Conservation (phyloP, 2,888 invertebrate genomes). For the Invenusta paracnida region DNA sequence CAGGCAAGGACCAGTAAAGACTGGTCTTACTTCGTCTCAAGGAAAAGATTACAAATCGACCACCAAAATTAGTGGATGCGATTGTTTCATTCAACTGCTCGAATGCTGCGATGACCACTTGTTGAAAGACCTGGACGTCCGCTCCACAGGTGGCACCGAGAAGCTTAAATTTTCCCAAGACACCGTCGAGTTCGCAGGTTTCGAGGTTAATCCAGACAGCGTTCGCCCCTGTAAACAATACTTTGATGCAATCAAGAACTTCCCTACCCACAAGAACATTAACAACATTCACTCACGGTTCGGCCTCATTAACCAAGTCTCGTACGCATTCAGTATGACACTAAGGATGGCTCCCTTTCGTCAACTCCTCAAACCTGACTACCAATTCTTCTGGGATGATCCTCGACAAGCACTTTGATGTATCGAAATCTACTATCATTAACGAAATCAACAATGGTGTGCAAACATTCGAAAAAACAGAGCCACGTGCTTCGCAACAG, state of each 20-base stretch:
- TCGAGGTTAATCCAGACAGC: background rate
- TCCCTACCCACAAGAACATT: background rate
- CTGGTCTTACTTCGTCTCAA: no score
- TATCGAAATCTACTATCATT: background rate
- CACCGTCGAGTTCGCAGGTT: constrained; percentile 14
- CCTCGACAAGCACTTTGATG: background rate
- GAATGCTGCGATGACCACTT: no score
- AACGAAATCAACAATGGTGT: constrained; percentile 24
- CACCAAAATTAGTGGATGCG: no score
- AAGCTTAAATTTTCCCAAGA: no score
- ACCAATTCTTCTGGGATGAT: constrained; percentile 3
- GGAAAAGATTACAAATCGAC: no score
- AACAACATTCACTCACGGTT: background rate
- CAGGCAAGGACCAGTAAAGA: no score
- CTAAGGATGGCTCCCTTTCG: background rate
- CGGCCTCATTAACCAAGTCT: no score
- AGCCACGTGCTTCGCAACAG: constrained; percentile 28
- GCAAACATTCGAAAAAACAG: background rate
- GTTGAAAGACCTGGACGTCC: no score
- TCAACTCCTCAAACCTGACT: background rate
- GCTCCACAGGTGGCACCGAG: no score
- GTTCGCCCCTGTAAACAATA: background rate
- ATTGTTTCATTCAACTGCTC: no score
- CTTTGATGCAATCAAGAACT: constrained; percentile 4
- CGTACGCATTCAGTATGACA: background rate